Percentiles rank a stretch among this genome's conserved stretches.
Evolutionary conservation across 2,113 vertebrate genomes (phyloP).

Genomic region (Lagopus muta): DNA sequence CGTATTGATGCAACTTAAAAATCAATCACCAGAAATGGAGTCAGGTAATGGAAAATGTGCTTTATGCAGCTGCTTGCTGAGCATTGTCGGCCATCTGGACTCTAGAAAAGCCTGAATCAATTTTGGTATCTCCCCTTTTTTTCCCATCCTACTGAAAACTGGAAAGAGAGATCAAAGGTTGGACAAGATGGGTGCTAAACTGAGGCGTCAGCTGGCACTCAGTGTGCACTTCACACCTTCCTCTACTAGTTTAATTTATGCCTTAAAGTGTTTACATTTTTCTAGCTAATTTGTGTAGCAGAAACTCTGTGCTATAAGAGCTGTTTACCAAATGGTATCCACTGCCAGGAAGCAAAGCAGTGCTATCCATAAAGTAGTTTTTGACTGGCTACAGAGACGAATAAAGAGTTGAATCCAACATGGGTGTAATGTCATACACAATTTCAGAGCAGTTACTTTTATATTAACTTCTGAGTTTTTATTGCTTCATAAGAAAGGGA

Average conservation of each 20-base stretch:
- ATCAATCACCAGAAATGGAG: not conserved
- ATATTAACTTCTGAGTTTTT: slow-evolving; percentile 19
- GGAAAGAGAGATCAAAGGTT: not conserved
- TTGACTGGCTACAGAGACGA: not conserved
- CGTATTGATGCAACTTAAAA: not conserved
- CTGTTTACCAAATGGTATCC: slow-evolving; percentile 1
- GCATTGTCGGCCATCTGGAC: not conserved
- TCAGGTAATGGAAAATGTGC: not conserved
- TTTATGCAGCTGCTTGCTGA: not conserved
- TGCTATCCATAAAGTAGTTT: not conserved
- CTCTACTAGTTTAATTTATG: slow-evolving; percentile 7
- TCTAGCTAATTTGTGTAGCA: not conserved
- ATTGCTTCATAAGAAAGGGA: not conserved
- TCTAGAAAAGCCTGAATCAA: slow-evolving; percentile 1
- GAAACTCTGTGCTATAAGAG: not conserved
- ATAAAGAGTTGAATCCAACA: not conserved
- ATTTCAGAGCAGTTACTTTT: slow-evolving; percentile 1
- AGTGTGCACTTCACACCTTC: not conserved
- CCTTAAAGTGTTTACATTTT: not conserved
- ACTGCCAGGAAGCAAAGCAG: not conserved
- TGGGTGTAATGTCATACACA: not conserved
- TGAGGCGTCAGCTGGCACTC: not conserved
- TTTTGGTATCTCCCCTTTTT: not conserved
- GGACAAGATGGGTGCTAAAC: rapidly evolving
- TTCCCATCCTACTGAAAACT: not conserved